A percentile compares a stretch with the other conserved stretches of the same genome.
phyloP scores from a whole-genome alignment of 2,113 vertebrate genomes.

The Columbina picui region DNA sequence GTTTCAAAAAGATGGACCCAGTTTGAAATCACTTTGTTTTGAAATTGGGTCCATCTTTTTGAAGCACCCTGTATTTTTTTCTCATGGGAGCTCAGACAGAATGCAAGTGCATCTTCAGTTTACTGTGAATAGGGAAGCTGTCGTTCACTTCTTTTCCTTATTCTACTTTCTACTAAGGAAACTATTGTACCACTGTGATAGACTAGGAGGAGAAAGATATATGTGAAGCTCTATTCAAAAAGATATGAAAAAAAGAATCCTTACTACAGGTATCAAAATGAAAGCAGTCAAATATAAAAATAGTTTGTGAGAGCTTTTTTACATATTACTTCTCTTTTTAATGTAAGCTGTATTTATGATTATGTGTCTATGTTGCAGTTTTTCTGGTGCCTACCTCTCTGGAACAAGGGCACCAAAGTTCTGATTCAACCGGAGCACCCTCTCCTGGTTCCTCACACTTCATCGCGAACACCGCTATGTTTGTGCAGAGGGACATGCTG shows the following conservation, averaged over 20 bases:
- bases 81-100: not conserved
- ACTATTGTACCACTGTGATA: not conserved
- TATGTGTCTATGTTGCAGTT: not conserved
- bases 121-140: not conserved
- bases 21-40: too few relatives aligned
- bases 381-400: not conserved
- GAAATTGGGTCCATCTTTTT: too few relatives aligned
- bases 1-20: too few relatives aligned
- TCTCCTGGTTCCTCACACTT: not conserved
- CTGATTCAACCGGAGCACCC: not conserved
- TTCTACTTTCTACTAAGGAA: not conserved
- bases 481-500: not conserved
- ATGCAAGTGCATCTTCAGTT: not conserved
- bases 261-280: not conserved
- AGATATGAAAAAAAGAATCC: accelerated
- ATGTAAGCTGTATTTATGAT: not conserved
- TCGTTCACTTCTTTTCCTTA: not conserved
- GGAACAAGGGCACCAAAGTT: not conserved
- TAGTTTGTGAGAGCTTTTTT: not conserved
- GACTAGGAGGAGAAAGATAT: not conserved
- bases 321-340: accelerated
- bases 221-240: not conserved
- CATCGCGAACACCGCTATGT: not conserved
- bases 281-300: not conserved
- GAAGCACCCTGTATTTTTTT: not conserved